phyloP scores from a whole-genome alignment of 2,888 invertebrate genomes.

The Branchellion lobata region DNA sequence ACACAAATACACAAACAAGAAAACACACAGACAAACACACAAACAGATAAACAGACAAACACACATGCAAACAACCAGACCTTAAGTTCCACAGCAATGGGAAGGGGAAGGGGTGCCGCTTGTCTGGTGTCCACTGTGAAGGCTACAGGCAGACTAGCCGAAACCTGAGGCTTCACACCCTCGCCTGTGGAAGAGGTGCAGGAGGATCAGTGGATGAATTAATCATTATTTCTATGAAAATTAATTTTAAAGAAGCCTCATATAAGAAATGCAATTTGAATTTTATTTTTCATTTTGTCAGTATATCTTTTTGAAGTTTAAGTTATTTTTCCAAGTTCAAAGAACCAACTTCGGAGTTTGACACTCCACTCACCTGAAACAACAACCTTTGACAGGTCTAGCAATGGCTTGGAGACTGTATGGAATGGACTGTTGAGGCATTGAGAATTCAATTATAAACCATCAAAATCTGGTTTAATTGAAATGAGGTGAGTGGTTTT shows the following conservation, averaged over 20 bases:
- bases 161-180: constrained; percentile 44
- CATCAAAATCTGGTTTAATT: too few species aligned
- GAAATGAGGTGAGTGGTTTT: too few species aligned
- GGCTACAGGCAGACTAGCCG: constrained; percentile 43
- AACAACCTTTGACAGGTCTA: constrained; percentile 43
- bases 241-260: too few species aligned
- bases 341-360: too few species aligned
- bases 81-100: constrained; percentile 46
- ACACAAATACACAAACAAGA: too few species aligned
- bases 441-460: neutral
- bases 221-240: too few species aligned
- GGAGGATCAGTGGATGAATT: too few species aligned
- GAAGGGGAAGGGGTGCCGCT: constrained; percentile 41
- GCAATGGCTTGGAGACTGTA: constrained; percentile 33
- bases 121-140: constrained; percentile 47
- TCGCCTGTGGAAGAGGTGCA: constrained; percentile 11
- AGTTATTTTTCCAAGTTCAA: neutral
- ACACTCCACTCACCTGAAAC: constrained; percentile 40
- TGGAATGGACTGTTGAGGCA: constrained; percentile 43
- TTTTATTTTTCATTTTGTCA: too few species aligned
- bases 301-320: neutral
- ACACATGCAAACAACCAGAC: constrained; percentile 6
- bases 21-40: too few species aligned
- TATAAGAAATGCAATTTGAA: too few species aligned
- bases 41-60: too few species aligned